These are phyloP conservation scores for Apamea anceps DNA, from an alignment of 2,888 invertebrate genomes.

Conservation along the genomic window DNA sequence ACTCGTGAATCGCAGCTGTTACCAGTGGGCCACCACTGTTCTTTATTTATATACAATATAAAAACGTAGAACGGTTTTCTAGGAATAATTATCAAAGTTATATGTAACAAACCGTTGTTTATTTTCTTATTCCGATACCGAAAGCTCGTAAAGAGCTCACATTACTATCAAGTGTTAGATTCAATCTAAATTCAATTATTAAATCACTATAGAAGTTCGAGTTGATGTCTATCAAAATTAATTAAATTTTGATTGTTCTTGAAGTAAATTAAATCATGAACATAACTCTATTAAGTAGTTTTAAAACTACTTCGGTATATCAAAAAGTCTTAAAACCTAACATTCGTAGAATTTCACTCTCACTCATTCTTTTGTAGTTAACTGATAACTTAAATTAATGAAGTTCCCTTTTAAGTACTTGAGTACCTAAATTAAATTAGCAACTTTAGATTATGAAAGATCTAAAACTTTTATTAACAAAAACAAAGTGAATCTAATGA, in stretches of 20 bases:
- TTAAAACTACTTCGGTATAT: conserved; percentile 1
- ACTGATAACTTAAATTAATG: conserved; percentile 40
- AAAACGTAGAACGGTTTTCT: too few relatives aligned
- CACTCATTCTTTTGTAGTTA: conserved; percentile 1
- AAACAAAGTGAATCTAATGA: conserved; percentile 37
- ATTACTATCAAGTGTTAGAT: background rate
- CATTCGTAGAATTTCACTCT: conserved; percentile 17
- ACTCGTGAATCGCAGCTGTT: too few relatives aligned
- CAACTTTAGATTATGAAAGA: conserved; percentile 20
- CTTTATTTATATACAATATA: too few relatives aligned
- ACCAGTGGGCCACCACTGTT: too few relatives aligned
- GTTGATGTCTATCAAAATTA: background rate
- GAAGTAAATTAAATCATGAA: background rate
- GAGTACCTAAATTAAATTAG: conserved; percentile 29
- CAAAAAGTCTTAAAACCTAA: conserved; percentile 17
- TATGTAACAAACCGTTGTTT: too few relatives aligned
- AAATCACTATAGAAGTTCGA: background rate
- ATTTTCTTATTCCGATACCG: too few relatives aligned
- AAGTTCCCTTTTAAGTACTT: conserved; percentile 35
- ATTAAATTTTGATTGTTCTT: conserved; percentile 3
- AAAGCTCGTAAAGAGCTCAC: too few relatives aligned
- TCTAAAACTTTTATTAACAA: conserved; percentile 47
- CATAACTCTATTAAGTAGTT: background rate
- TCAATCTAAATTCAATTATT: background rate
- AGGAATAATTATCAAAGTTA: too few relatives aligned